phyloP scores from a whole-genome alignment of 2,888 invertebrate species.

The Dermolepida albohirtum region DNA sequence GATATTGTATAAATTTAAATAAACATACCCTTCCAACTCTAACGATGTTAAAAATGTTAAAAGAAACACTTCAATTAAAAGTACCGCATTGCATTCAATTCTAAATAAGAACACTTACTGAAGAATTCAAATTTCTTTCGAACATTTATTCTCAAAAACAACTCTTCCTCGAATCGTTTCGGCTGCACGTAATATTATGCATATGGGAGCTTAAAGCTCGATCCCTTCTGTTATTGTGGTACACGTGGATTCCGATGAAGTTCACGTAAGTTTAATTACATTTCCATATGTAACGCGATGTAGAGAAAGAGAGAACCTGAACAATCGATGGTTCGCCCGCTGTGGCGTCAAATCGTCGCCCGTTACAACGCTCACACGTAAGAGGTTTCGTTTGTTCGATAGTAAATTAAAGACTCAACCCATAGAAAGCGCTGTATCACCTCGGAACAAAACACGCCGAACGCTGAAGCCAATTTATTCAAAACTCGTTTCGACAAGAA shows the following conservation, averaged over 20 bases:
- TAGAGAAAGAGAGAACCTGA: too few relatives aligned
- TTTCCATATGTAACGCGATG: conserved; percentile 27
- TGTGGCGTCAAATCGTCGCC: too few relatives aligned
- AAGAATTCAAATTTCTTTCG: conserved; percentile 9
- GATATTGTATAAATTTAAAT: too few relatives aligned
- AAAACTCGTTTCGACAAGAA: conserved; percentile 57
- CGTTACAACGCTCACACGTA: too few relatives aligned
- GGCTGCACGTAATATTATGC: conserved; percentile 21
- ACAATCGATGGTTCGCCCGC: too few relatives aligned
- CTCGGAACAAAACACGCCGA: too few relatives aligned
- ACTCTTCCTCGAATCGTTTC: conserved; percentile 5
- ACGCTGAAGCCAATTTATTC: conserved; percentile 55
- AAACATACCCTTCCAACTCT: too few relatives aligned
- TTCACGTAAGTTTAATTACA: conserved; percentile 31
- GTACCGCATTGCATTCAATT: conserved; percentile 2
- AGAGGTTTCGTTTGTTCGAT: too few relatives aligned
- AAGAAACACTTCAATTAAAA: conserved; percentile 17
- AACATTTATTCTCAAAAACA: not conserved
- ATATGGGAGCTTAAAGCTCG: conserved; percentile 7
- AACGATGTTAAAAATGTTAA: too few relatives aligned
- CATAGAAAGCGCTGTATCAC: too few relatives aligned
- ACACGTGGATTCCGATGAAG: conserved; percentile 20
- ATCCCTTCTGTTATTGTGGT: conserved; percentile 8
- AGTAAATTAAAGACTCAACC: too few relatives aligned
- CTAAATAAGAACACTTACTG: conserved; percentile 1